These are phyloP conservation scores for Acronicta aceris DNA, from an alignment of 2,888 invertebrate species.

Conservation along the genomic window DNA sequence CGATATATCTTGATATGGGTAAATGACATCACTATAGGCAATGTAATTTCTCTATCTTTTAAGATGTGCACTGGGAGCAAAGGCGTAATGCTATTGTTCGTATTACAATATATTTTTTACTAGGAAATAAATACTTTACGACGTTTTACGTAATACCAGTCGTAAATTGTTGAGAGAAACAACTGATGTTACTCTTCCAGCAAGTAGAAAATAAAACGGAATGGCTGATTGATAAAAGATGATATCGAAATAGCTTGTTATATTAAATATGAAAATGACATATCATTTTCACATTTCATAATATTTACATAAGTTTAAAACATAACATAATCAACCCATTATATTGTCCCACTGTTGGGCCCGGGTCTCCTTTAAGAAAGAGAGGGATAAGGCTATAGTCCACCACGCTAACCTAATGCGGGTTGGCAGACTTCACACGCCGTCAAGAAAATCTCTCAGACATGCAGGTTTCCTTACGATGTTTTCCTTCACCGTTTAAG, in stretches of 20 bases:
- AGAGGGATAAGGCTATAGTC: no score
- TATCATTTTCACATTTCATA: no score
- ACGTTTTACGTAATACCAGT: conserved; percentile 56
- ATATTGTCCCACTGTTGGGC: no score
- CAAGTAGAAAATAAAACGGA: conserved; percentile 32
- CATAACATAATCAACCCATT: no score
- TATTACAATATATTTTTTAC: conserved; percentile 70
- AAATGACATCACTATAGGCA: conserved; percentile 39
- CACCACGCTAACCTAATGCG: no score
- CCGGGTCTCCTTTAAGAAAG: no score
- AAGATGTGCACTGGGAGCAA: conserved; percentile 61
- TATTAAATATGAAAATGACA: no score
- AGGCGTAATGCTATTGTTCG: conserved; percentile 66
- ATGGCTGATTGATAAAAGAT: conserved; percentile 16
- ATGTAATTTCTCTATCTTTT: conserved; percentile 61
- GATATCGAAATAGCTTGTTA: neutral
- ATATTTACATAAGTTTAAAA: no score
- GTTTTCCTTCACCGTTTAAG: no score
- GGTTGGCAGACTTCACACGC: no score
- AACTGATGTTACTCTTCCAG: conserved; percentile 14
- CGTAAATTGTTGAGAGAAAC: conserved; percentile 50
- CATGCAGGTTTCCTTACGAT: no score
- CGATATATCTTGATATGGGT: conserved; percentile 7
- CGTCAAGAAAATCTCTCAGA: no score
- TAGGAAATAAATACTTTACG: conserved; percentile 74